Evolutionary conservation across 1,140 invertebrate species (phyloP).

Genomic region (Drosophila asahinai): DNA sequence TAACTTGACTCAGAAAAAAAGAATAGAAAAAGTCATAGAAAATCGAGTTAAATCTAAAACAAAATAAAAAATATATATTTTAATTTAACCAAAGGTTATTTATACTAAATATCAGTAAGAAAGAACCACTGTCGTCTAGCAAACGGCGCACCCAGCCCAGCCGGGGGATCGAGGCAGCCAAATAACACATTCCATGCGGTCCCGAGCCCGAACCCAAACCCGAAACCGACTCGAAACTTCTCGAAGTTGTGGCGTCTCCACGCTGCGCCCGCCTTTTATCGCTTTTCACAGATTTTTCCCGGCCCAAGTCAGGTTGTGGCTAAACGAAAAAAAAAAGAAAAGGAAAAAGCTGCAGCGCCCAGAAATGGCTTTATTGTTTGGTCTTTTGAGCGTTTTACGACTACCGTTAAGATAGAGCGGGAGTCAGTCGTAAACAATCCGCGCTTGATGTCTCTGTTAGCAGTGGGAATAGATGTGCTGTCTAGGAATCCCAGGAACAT

Average conservation of each 20-base stretch:
- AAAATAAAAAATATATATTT: neutral
- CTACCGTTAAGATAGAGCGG: constrained; percentile 72
- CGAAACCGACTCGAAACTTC: constrained; percentile 38
- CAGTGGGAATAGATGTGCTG: neutral
- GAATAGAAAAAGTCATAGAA: accelerated
- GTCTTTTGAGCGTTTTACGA: constrained; percentile 57
- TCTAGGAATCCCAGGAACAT: neutral
- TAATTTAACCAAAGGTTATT: neutral
- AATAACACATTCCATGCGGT: constrained; percentile 50
- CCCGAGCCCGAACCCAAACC: constrained; percentile 13
- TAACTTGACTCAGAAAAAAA: accelerated
- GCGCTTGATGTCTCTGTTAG: constrained; percentile 34
- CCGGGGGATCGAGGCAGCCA: constrained; percentile 27
- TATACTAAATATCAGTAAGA: neutral
- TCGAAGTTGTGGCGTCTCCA: constrained; percentile 16
- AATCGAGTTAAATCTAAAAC: neutral
- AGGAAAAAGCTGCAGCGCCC: constrained; percentile 7
- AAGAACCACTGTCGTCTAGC: constrained; percentile 45
- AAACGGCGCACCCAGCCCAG: constrained; percentile 40
- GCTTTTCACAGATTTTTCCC: constrained; percentile 81
- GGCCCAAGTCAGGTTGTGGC: constrained; percentile 49
- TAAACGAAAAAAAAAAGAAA: neutral
- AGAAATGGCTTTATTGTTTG: constrained; percentile 67
- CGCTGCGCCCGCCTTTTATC: constrained; percentile 57
- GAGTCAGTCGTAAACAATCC: constrained; percentile 56